Base-by-base conservation (phyloP, 2,797 vertebrate species). In the Oryzias dopingdopingensis region DNA sequence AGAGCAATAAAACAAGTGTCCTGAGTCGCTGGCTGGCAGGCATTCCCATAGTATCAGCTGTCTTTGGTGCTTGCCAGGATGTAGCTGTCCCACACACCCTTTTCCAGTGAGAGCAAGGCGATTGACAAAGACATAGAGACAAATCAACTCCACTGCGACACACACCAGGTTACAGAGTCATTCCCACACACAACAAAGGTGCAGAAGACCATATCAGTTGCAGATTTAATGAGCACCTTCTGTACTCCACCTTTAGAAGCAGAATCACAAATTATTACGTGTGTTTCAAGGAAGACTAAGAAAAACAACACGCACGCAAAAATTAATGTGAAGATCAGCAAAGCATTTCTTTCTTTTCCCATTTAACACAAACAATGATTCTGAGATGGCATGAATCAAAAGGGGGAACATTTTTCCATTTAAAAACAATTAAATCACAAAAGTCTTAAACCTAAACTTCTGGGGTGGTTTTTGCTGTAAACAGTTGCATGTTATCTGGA, bases 21-120 rank as follows among this genome's bases (percentile, higher is more conserved):
- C 59, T 74, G 76, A 65, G 74, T 84, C 78, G 80, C 72, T 59
- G 43, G 63, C 66, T 37, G 51, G 61, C 60, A 66, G 55, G 59
- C 61, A 84, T 87, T 90, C 88, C 82, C 83, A 90, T 82, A 88
- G 88, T 89, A 84, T 90, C 79, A 77, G 73, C 84, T 91, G 81
- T 85, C 86, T 62, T 43, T 62, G 54, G 65, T 83, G 77, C 73
- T 69, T 89, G 82, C 85, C 82, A 86, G 84, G 76, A 74, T 70
- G 75, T 59, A 72, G 76, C 76, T 80, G 80, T 82, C 82, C 80
- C 79, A 65, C 76, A 79, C 83, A 86, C 70, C 70, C 76, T 84
- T 86, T 86, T 86, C 82, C 80, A 87, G 72, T 56, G 80, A 85
- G 78, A 70, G 54, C 68, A 78, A 81, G 82, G 82, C 78, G 75